Evolutionary conservation across 2,113 vertebrate species (phyloP), one percentile per base, ranked within the genome.

Genomic region (Vulpes lagopus): DNA sequence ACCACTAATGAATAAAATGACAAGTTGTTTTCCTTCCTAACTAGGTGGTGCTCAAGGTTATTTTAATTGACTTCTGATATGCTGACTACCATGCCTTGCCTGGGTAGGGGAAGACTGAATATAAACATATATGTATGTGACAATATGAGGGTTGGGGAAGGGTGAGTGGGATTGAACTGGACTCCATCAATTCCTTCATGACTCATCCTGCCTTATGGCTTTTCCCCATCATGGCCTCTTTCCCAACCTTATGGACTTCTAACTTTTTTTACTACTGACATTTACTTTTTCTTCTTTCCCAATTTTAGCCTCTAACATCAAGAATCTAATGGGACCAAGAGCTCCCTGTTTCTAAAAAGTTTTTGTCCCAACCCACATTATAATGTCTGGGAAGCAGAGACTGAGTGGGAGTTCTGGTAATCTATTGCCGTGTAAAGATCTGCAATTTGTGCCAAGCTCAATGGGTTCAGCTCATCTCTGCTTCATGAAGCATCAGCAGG

Each of bases 261-360:
- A 80, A 32, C 53, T 62, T 71, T 30, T 87, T 35, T 60, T 79
- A 51, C 23, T 49, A 55, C 8, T 51, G 55, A 53, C 10, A 73
- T 5, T 79, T 71, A 49, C 38, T 83, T 96, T 55, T 91, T 49
- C 43, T 74, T 57, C 83, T 83, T 94, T 91, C 64, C 23, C 57
- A 64, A 27, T 59, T 84, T 60, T 32, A 73, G 49, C 55, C 83
- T 55, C 51, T 78, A 53, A 82, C 60, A 51, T 16, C 51, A 71
- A 73, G 43, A 71, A 89, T 89, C 84, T 49, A 51, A 51, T 78
- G 35, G 81, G 17, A 69, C 23, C 17, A 38, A 27, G n/a, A 35
- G 5, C 5, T 64, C 30, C 16, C 49, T 81, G 3, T 73, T 49
- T 91, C 80, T 86, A 55, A 71, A 90, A 11, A 11, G 6, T n/a